Base-by-base conservation (phyloP, 1,140 invertebrate species). In the Bombus polaris region DNA sequence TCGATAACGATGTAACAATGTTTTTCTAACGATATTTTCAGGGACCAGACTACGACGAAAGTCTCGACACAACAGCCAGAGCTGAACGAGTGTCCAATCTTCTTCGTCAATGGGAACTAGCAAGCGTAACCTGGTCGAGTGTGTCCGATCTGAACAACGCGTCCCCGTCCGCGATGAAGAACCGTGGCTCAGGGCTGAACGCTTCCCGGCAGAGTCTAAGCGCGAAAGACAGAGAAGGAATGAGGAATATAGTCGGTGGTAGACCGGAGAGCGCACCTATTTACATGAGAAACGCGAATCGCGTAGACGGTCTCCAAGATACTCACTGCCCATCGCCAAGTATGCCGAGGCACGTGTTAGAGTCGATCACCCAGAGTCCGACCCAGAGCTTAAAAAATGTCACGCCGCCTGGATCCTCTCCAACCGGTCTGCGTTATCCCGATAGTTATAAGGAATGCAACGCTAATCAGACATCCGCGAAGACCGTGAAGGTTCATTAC, bases 31-130 rank as follows among this genome's bases (percentile, higher is more conserved):
- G 4, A 35, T 32, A 39, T 68, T 93, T 94, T 8, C 94, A 97
- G 97, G 97, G 97, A 83, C 97, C 96, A 77, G 97, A 97, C 89
- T 97, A 97, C 91, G 97, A 97, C 88, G 94, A 95, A 77, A 94
- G 82, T 77, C 71, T 93, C 8, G 94, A 95, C 74, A 92, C 90
- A 1, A 75, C 88, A 2, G 66, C 85, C n/a, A 88, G 88, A 44
- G 92, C 91, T 1, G 94, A 95, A 53, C 92, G 93, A n/a, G 91
- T 93, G 0, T 91, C 92, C 0, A 90, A 88, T 12, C 83, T 95
- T 0, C 87, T 95, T 28, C 93, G 92, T 62, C 92, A 93, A 25
- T 95, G 94, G 94, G 94, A 95, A 68, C 79, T 93, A 2, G 94
- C 94, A 0, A 94, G 94, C 62, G 91, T 93, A 65, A 92, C 91